Evolutionary conservation across 2,888 invertebrate species (phyloP).

Genomic region (Acleris laterana): DNA sequence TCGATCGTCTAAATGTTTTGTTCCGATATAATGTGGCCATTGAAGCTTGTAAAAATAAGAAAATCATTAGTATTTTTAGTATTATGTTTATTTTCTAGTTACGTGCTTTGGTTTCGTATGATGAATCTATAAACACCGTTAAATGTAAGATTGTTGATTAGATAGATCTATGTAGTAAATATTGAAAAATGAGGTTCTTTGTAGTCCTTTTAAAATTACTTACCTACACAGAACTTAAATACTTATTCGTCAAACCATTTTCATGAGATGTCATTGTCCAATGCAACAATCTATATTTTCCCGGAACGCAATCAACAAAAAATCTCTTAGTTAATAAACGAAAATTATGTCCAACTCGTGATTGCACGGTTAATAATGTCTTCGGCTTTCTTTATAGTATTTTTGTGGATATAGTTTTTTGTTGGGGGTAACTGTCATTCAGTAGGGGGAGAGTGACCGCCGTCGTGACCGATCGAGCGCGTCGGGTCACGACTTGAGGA

Average conservation of each 20-base stretch:
- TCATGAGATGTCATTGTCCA: conserved; percentile 17
- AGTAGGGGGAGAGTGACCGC: conserved; percentile 52
- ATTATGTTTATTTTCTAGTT: no score
- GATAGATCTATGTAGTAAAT: no score
- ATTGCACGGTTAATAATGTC: conserved; percentile 65
- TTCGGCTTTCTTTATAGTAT: conserved; percentile 48
- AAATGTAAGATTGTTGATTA: no score
- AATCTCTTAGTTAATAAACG: conserved; percentile 25
- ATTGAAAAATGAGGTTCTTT: no score
- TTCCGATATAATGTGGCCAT: no score
- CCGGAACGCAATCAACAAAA: conserved; percentile 15
- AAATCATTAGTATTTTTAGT: no score
- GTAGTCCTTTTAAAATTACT: no score
- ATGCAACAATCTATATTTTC: conserved; percentile 19
- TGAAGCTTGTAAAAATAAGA: no score
- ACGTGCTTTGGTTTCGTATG: no score
- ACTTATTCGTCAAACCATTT: conserved; percentile 9
- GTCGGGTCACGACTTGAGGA: conserved; percentile 70
- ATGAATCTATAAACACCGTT: no score
- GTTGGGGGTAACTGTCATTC: conserved; percentile 60
- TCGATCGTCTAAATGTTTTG: no score
- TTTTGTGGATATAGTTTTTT: conserved; percentile 47
- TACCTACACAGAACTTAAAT: no score
- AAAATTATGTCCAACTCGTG: conserved; percentile 55
- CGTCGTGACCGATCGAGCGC: conserved; percentile 62